Conservation (phyloP, 2,888 invertebrate genomes). For the Eugnorisma glareosa region DNA sequence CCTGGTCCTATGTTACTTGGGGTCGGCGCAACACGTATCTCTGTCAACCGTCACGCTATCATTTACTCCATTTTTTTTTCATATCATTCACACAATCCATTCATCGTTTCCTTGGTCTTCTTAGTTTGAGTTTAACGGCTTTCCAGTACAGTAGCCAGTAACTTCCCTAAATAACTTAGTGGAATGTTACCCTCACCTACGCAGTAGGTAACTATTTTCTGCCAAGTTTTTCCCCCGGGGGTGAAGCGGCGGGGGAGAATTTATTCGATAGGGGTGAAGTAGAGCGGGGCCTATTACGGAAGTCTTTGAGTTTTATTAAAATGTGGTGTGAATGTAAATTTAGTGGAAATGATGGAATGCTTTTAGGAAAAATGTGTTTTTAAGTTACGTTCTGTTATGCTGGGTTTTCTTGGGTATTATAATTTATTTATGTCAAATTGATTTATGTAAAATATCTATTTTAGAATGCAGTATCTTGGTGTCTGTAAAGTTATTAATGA, state of each 20-base stretch:
- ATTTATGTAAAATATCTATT: too few species aligned
- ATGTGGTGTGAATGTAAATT: conserved; percentile 5
- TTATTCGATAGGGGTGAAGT: conserved; percentile 51
- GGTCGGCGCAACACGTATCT: too few species aligned
- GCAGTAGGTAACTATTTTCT: conserved; percentile 15
- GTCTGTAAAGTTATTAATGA: neutral
- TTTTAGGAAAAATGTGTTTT: neutral
- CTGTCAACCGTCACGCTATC: too few species aligned
- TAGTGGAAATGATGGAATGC: neutral
- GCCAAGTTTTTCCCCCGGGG: conserved; percentile 35
- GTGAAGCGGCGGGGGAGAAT: conserved; percentile 23
- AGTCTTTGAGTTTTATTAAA: conserved; percentile 34
- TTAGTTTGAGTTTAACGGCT: neutral
- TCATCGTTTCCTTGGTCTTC: too few species aligned
- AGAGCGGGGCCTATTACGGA: conserved; percentile 36
- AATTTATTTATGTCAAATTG: too few species aligned
- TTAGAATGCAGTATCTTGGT: neutral
- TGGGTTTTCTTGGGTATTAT: too few species aligned
- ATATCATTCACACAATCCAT: too few species aligned
- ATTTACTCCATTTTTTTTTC: too few species aligned
- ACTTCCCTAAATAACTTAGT: conserved; percentile 51
- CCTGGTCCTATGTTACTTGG: too few species aligned
- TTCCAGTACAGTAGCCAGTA: conserved; percentile 5
- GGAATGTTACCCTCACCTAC: conserved; percentile 52
- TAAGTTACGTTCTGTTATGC: neutral